phyloP scores from a whole-genome alignment of 1,140 invertebrate genomes.

The Gonioctena quinquepunctata region DNA sequence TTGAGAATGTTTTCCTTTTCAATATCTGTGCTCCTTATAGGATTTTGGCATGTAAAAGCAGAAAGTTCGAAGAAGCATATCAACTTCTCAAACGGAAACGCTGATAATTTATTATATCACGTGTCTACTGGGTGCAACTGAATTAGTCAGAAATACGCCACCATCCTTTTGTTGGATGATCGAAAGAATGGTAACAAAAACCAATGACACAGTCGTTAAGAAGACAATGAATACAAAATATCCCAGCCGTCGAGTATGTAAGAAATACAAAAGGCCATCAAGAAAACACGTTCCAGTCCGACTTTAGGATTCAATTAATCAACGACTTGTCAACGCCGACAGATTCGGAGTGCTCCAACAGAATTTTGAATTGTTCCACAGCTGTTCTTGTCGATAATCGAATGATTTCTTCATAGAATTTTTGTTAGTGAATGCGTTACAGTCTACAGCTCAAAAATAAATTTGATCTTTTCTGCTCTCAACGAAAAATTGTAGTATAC shows the following conservation, averaged over 20 bases:
- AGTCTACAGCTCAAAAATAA: too few species aligned
- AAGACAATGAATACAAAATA: constrained; percentile 17
- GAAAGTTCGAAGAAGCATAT: too few species aligned
- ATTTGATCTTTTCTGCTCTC: too few species aligned
- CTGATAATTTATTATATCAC: too few species aligned
- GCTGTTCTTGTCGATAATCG: background rate
- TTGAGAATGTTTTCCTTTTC: too few species aligned
- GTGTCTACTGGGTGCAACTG: too few species aligned
- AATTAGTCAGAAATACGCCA: background rate
- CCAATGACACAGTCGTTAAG: constrained; percentile 1
- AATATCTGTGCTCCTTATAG: too few species aligned
- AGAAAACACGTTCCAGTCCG: background rate
- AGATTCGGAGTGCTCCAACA: background rate
- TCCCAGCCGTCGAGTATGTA: constrained; percentile 20
- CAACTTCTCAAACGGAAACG: too few species aligned
- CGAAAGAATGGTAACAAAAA: background rate
- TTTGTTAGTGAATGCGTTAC: too few species aligned
- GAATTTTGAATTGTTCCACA: background rate
- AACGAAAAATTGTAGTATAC: too few species aligned
- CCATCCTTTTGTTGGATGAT: background rate
- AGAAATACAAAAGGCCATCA: constrained; percentile 1
- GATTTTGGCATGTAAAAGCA: too few species aligned
- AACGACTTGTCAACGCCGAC: background rate
- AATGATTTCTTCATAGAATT: too few species aligned
- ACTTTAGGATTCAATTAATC: background rate